Evolutionary conservation across 2,113 vertebrate genomes (phyloP), one percentile per base, ranked within the genome.

Genomic region (Aythya baeri): DNA sequence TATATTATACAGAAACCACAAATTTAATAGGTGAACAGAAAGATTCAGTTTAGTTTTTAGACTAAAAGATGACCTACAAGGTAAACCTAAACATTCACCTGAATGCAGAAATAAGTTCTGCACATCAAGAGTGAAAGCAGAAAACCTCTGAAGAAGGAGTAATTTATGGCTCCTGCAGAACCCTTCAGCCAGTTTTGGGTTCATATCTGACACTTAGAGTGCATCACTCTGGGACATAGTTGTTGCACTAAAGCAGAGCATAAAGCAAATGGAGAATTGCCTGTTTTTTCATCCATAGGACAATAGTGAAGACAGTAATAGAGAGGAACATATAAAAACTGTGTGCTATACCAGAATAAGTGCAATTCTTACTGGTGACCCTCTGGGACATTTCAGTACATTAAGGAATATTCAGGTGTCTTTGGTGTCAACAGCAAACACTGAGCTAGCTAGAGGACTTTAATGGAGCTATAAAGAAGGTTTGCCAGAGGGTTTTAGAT

Each of bases 371-470:
- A 66, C 59, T 55, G 46, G 44, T 70, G 79, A 88, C 61, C 55
- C 34, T 57, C 68, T 74, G 57, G 52, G 41, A 76, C 75, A 46
- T 83, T 89, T 78, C 88, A 71, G 67, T 57, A 68, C 72, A 66
- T 88, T 88, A 85, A 90, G 76, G 80, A 93, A 86, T 95, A 90
- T 92, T 92, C 83, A 81, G 46, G 76, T 81, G 80, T 63, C 86
- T 91, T 83, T 82, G 70, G 62, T 72, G 73, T 86, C 95, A 93
- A 81, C 43, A 86, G 49, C 88, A 86, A 93, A 80, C 70, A 95
- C 73, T 81, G 83, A 89, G 76, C 29, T 89, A 88, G 58, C 62
- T 49, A n/a, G 31, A 76, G 38, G 21, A 75, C 80, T 92, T 95
- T 89, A 91, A 18, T 67, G 11, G 52, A 63, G 68, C 50, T 81